A percentile compares a stretch with the other conserved stretches of the same genome.
phyloP scores from a whole-genome alignment of 2,113 vertebrate genomes.

The Monopterus albus region DNA sequence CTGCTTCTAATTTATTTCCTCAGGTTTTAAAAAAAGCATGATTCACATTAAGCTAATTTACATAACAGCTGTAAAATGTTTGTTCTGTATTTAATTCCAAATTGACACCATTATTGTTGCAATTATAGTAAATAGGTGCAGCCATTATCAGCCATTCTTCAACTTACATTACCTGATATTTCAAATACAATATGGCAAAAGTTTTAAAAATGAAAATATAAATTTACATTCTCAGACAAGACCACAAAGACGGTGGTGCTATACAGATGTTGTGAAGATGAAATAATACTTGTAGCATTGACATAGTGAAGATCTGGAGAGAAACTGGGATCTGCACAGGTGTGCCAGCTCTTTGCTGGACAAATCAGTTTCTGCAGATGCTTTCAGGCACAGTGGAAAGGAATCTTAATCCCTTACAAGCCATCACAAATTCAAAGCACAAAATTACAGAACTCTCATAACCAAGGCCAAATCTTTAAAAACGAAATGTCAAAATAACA shows the following conservation, averaged over 20 bases:
- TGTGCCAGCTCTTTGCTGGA: conserved; percentile 16
- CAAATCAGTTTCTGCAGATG: conserved; percentile 39
- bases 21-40: neutral
- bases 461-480: conserved; percentile 23
- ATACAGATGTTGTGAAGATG: neutral
- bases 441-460: conserved; percentile 6
- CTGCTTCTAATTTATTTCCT: conserved; percentile 15
- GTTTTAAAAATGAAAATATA: neutral
- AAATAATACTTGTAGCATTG: neutral
- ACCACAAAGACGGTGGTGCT: neutral
- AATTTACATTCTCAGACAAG: neutral
- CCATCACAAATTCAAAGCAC: conserved; percentile 5
- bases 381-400: conserved; percentile 39
- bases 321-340: neutral
- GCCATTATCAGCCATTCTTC: neutral
- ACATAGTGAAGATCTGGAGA: neutral
- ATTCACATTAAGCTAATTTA: neutral
- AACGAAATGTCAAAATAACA: no score
- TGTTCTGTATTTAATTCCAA: neutral
- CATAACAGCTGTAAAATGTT: neutral
- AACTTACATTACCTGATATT: conserved; percentile 7
- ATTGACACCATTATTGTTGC: neutral
- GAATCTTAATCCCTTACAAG: no score
- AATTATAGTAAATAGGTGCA: neutral
- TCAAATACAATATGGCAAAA: neutral